Base-by-base conservation (phyloP, 2,113 vertebrate species). In the Phrynocephalus versicolor region DNA sequence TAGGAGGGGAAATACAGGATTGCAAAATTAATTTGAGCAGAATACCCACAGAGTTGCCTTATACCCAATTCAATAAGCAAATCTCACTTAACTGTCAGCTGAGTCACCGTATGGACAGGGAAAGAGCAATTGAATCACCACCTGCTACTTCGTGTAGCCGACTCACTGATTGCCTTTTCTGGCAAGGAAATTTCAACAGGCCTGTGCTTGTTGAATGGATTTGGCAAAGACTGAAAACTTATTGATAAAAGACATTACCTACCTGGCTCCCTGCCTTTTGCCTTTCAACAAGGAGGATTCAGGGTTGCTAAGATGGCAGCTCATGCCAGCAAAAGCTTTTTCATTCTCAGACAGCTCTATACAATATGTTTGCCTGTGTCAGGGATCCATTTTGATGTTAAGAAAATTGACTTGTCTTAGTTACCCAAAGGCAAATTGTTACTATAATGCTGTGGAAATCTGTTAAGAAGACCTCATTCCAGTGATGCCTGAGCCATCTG, bases 11-110 rank as follows among this genome's bases (percentile, higher is more conserved):
- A 74, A 55, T 2, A 45, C 35, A n/a, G 45, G 16, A 30, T 76
- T 89, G 58, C 19, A 76, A 80, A 84, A 83, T 86, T 81, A 83
- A 84, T 86, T 64, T 80, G 76, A 75, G 87, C 58, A 88, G 58
- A 81, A 79, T 58, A 82, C 57, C 65, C 45, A 73, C 75, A 79
- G 69, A 74, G 39, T 23, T 77, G 72, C 75, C 41, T 80, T 76
- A 80, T 51, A 51, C 30, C 37, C 81, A 70, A 41, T 86, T 86
- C 65, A 81, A 86, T 86, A 83, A 84, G 81, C 70, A 79, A 51
- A 69, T 80, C 70, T 67, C 58, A 33, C 69, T 79, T 79, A 73
- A n/a, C 41, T 79, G 69, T 88, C 45, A 80, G 8, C 62, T 58
- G 37, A 79, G 35, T 70, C 51, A 64, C 70, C 62, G 70, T 64